Conservation (phyloP, 2,113 vertebrate species). For the Pomatorhinus ruficollis region DNA sequence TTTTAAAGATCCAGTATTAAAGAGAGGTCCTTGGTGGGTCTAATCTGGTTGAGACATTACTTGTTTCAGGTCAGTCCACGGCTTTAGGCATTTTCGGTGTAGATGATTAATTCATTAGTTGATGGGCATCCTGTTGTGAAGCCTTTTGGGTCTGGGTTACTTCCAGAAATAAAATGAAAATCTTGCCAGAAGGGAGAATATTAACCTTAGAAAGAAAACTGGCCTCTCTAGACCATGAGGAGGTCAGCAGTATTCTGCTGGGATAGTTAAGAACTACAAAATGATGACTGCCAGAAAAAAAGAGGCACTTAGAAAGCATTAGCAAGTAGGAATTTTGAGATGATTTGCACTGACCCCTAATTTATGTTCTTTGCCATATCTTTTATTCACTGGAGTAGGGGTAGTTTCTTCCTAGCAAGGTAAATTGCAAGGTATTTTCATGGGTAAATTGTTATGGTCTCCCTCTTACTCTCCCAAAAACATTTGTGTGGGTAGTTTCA, state of each 20-base stretch:
- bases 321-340: neutral
- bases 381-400: neutral
- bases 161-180: conserved; percentile 17
- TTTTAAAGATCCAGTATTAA: neutral
- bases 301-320: neutral
- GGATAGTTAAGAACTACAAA: neutral
- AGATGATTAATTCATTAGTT: neutral
- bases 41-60: neutral
- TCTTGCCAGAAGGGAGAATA: neutral
- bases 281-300: neutral
- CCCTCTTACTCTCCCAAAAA: neutral
- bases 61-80: neutral
- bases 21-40: neutral
- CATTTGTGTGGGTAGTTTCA: neutral
- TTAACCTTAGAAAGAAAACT: conserved; percentile 5
- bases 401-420: neutral
- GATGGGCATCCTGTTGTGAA: neutral
- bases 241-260: neutral
- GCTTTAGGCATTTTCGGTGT: neutral
- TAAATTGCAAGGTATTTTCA: neutral
- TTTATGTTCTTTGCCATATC: neutral
- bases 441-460: neutral
- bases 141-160: neutral
- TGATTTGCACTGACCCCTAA: neutral
- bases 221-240: neutral